A percentile compares a stretch with the other conserved stretches of the same genome.
These are phyloP conservation scores for Hofmannophila pseudospretella DNA, from an alignment of 2,888 invertebrate genomes.

Conservation along the genomic window DNA sequence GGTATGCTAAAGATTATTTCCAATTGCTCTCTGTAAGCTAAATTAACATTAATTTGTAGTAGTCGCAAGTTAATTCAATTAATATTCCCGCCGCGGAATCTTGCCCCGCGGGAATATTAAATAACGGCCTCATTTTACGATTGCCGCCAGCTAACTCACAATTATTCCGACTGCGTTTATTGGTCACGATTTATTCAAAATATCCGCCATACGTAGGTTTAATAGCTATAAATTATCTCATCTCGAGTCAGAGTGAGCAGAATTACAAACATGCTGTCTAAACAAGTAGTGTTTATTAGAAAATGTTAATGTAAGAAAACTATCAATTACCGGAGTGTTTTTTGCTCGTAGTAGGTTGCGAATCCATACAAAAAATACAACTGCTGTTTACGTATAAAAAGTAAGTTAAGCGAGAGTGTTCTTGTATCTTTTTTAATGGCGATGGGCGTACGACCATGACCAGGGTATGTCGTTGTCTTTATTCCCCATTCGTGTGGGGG, in stretches of 20 bases:
- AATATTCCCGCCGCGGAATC: constrained; percentile 34
- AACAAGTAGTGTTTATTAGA: constrained; percentile 2
- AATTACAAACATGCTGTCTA: constrained; percentile 6
- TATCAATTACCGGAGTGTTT: constrained; percentile 5
- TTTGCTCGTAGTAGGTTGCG: background rate
- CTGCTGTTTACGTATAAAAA: constrained; percentile 1
- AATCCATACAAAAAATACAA: constrained; percentile 2
- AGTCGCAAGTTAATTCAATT: constrained; percentile 28
- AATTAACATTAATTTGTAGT: constrained; percentile 20
- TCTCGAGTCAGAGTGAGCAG: constrained; percentile 2
- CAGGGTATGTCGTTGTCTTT: constrained; percentile 11
- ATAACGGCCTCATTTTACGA: constrained; percentile 43
- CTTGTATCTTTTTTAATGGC: constrained; percentile 7
- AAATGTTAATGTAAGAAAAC: constrained; percentile 7
- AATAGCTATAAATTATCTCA: constrained; percentile 10
- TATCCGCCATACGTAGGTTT: constrained; percentile 5
- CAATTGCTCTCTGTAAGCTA: constrained; percentile 10
- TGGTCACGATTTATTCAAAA: constrained; percentile 27
- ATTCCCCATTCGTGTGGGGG: constrained; percentile 16
- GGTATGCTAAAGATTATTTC: constrained; percentile 5
- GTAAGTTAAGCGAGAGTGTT: constrained; percentile 3
- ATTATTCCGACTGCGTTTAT: constrained; percentile 30
- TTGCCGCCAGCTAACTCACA: constrained; percentile 33
- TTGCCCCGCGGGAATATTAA: constrained; percentile 37
- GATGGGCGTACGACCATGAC: constrained; percentile 9